Percentiles rank a stretch among this genome's conserved stretches.
Evolutionary conservation across 2,113 vertebrate species (phyloP).

Genomic region (Salvelinus namaycush): DNA sequence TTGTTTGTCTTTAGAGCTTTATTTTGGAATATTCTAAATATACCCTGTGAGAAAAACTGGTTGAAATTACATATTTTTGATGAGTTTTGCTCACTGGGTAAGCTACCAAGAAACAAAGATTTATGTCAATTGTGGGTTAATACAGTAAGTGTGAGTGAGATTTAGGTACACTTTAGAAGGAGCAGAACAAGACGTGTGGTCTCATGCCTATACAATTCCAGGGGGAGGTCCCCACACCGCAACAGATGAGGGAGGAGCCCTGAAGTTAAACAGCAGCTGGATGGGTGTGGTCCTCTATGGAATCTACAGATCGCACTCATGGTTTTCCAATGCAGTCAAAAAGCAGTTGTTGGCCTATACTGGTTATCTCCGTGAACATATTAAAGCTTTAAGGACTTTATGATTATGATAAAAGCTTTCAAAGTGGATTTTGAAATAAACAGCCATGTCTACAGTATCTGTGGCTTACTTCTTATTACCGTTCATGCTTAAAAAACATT

Average conservation of each 20-base stretch:
- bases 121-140: too few relatives aligned
- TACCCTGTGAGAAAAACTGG: neutral
- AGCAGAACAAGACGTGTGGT: neutral
- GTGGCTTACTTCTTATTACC: neutral
- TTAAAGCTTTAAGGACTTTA: neutral
- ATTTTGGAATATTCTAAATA: neutral
- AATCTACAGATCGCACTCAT: neutral
- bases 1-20: neutral
- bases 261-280: constrained; percentile 26
- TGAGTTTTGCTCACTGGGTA: too few relatives aligned
- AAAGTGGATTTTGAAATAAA: too few relatives aligned
- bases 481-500: too few relatives aligned
- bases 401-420: too few relatives aligned
- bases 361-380: neutral
- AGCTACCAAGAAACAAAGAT: too few relatives aligned
- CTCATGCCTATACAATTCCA: constrained; percentile 21
- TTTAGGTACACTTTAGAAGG: neutral
- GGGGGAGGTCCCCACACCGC: neutral
- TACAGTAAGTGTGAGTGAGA: too few relatives aligned
- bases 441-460: too few relatives aligned
- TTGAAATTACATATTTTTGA: too few relatives aligned
- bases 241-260: constrained; percentile 29
- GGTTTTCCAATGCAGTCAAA: neutral
- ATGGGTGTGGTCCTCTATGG: neutral
- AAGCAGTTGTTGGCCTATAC: neutral